These are phyloP conservation scores for Petrolisthes manimaculis DNA, from an alignment of 2,888 invertebrate species.

Conservation along the genomic window DNA sequence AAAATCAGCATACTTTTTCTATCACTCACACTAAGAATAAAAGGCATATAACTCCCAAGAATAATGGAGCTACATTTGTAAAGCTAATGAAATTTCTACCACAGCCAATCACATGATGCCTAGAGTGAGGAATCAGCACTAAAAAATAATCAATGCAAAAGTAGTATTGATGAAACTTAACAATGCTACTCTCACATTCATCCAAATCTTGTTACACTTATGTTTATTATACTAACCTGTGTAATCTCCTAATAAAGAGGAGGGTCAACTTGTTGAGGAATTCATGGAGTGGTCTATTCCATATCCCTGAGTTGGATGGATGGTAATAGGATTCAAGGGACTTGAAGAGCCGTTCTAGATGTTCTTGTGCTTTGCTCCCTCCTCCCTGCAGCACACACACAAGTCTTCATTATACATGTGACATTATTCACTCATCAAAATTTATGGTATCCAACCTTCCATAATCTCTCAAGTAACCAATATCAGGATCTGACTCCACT, in stretches of 20 bases:
- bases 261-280: conserved; percentile 69
- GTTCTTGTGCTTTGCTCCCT: conserved; percentile 78
- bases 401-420: neutral
- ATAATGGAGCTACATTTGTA: too few species aligned
- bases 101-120: too few species aligned
- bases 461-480: too few species aligned
- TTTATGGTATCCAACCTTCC: too few species aligned
- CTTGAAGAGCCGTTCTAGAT: conserved; percentile 84
- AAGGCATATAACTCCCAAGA: too few species aligned
- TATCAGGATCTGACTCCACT: too few species aligned
- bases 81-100: too few species aligned
- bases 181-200: conserved; percentile 72
- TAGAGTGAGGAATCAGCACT: too few species aligned
- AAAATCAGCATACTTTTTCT: too few species aligned
- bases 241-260: conserved; percentile 60
- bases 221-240: conserved; percentile 49
- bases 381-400: conserved; percentile 74
- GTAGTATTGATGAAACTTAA: neutral
- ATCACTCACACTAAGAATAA: too few species aligned
- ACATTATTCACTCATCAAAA: neutral
- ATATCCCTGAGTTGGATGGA: conserved; percentile 87
- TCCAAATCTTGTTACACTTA: neutral
- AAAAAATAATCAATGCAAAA: neutral
- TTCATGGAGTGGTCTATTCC: conserved; percentile 80
- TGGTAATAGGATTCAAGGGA: conserved; percentile 89